Evolutionary conservation across 1,140 invertebrate genomes (phyloP), one percentile per base, ranked within the genome.

Genomic region (Lepidurus apus): DNA sequence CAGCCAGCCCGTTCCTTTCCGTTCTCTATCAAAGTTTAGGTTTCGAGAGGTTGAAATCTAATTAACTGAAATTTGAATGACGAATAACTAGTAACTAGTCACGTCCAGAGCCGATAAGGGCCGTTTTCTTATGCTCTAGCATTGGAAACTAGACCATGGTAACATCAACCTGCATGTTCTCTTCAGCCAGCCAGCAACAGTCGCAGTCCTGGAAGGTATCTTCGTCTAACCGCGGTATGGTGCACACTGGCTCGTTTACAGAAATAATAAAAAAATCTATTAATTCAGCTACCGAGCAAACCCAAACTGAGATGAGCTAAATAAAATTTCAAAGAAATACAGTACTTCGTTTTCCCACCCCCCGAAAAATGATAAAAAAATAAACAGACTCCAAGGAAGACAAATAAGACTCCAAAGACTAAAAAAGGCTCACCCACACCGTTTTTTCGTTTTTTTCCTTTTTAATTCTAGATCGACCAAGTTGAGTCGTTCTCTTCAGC

Each of bases 391-490:
- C 17, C 9, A 65, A 65, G 53, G 21, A 65, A 65, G 53, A 65
- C 21, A 65, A 65, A 65, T 65, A 65, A 21, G 53, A 65, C 53
- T 65, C 53, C 53, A 13, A 13, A 65, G 21, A 65, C 53, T 65
- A 6, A 21, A 65, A 13, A 65, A 9, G 34, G 34, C 34, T 34
- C 34, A 34, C 21, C 53, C 53, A 17, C 17, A 21, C 4, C 47
- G 0, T 65, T 13, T 65, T 65, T 21, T 1, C 26, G 13, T 21
- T 21, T 65, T 8, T 65, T 65, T 17, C 5, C 10, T 65, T 21
- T 65, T 65, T 65, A 65, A 65, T 65, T 65, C 53, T 21, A 21
- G 21, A 65, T 65, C 53, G 53, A 65, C 53, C 53, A n/a, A n/a
- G 53, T 65, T 21, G 17, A n/a, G 17, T 21, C 53, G 17, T 21